These are phyloP conservation scores for Rhombomys opimus DNA, from an alignment of 2,113 vertebrate genomes.

Conservation along the genomic window DNA sequence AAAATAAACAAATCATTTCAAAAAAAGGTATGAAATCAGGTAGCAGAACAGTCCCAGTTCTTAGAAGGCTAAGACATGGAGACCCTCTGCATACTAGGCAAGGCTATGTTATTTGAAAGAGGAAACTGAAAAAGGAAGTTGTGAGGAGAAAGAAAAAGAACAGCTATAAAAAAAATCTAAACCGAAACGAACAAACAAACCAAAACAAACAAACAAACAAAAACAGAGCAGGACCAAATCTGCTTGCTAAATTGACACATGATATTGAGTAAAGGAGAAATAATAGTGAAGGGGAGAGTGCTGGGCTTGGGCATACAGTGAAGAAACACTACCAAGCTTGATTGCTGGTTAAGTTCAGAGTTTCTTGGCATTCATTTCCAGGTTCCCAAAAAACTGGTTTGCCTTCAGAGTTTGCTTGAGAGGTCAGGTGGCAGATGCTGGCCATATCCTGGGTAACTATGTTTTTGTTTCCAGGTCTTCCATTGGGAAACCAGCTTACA, in stretches of 20 bases:
- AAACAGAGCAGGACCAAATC: not conserved
- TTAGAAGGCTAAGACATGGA: not conserved
- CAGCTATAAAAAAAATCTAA: not conserved
- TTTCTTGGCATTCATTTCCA: not conserved
- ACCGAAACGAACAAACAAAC: too few relatives aligned
- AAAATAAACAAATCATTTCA: too few relatives aligned
- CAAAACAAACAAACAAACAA: too few relatives aligned
- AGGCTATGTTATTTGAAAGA: not conserved
- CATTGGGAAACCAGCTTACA: not conserved
- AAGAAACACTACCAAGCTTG: not conserved
- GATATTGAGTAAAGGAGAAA: not conserved
- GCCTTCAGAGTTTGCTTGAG: not conserved
- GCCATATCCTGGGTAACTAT: not conserved
- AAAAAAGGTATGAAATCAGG: not conserved
- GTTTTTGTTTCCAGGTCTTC: not conserved
- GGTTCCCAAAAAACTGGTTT: not conserved
- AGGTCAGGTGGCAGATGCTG: not conserved
- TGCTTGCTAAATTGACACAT: not conserved
- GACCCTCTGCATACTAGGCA: not conserved
- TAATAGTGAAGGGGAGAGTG: not conserved
- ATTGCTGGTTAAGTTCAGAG: not conserved
- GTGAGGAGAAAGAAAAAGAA: not conserved
- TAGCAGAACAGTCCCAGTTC: not conserved
- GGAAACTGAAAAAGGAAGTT: not conserved
- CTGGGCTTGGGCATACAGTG: not conserved